Evolutionary conservation across 2,113 vertebrate species (phyloP).

Genomic region (Psittacara wagleri): DNA sequence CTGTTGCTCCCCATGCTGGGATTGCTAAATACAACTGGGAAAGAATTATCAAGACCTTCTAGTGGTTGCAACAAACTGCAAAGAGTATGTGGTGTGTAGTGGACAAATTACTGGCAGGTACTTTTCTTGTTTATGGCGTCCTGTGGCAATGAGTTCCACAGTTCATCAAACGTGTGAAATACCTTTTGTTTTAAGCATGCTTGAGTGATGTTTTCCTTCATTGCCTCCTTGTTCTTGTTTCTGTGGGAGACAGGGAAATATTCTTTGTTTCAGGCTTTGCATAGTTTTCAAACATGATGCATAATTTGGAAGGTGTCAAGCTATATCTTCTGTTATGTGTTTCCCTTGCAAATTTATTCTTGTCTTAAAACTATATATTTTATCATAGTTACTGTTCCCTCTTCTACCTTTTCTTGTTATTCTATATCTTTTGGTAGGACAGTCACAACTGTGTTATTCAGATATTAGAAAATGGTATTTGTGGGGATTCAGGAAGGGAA

Average conservation of each 20-base stretch:
- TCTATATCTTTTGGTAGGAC: not conserved
- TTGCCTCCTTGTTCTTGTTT: not conserved
- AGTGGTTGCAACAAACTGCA: not conserved
- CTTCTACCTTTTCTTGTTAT: not conserved
- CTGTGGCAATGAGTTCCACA: not conserved
- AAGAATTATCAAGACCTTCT: not conserved
- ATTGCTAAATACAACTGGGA: not conserved
- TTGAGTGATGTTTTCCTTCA: not conserved
- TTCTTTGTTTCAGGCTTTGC: not conserved
- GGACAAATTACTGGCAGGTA: conserved; percentile 1
- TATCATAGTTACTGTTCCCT: not conserved
- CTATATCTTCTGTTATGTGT: not conserved
- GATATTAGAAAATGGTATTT: not conserved
- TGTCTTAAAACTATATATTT: not conserved
- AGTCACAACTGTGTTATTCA: not conserved
- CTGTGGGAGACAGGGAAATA: not conserved
- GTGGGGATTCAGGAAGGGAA: not conserved
- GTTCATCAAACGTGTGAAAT: not conserved
- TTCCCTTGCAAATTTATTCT: not conserved
- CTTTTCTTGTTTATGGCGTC: not conserved
- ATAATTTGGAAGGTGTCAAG: not conserved
- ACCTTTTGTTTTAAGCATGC: not conserved
- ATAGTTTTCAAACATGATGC: not conserved
- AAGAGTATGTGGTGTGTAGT: not conserved
- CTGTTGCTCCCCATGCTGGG: not conserved